phyloP scores from a whole-genome alignment of 1,140 invertebrate species.

The Platorchestia sp. region DNA sequence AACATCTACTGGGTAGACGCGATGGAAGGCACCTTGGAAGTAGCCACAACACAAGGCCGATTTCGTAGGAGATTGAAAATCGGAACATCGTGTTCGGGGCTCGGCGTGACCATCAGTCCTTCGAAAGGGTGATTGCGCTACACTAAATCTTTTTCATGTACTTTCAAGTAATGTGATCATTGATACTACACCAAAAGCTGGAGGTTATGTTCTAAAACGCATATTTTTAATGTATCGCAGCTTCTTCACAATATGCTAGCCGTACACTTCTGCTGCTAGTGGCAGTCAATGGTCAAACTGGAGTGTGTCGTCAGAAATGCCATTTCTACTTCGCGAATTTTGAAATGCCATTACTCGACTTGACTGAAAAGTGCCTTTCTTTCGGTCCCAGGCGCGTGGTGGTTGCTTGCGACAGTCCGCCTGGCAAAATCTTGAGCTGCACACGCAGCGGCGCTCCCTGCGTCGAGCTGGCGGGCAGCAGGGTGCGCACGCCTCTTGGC shows the following conservation, averaged over 20 bases:
- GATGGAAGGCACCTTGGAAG: not conserved
- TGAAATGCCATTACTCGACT: no score
- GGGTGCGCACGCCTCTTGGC: not conserved
- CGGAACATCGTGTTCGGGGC: not conserved
- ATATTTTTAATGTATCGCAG: no score
- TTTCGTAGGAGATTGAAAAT: not conserved
- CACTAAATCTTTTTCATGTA: not conserved
- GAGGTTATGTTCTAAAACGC: no score
- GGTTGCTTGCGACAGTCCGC: not conserved
- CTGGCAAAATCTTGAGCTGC: not conserved
- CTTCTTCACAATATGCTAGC: no score
- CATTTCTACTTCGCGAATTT: no score
- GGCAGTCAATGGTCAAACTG: no score
- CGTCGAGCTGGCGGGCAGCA: not conserved
- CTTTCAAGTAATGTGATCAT: not conserved
- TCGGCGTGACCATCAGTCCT: not conserved
- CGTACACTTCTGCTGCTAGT: no score
- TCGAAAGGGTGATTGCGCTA: not conserved
- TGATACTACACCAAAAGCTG: no score
- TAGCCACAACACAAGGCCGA: not conserved
- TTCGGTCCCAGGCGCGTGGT: not conserved
- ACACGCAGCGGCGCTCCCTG: not conserved
- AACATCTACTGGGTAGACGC: constrained; percentile 35
- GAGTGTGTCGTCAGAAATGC: no score
- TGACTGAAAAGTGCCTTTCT: no score